These are phyloP conservation scores for Rutpela maculata DNA, from an alignment of 2,888 invertebrate genomes.

Conservation along the genomic window DNA sequence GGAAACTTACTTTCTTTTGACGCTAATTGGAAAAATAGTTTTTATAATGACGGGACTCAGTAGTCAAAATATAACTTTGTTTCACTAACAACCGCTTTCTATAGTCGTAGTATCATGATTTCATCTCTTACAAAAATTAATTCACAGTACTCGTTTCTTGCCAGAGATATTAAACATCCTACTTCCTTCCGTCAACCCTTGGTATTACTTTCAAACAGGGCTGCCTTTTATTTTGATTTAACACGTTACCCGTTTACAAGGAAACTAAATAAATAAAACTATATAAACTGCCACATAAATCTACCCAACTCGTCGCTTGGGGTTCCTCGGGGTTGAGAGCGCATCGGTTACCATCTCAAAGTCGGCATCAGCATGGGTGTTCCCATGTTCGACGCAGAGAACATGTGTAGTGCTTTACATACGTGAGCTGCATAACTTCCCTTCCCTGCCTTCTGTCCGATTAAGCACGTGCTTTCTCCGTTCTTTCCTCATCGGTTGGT, in stretches of 20 bases:
- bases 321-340: conserved; percentile 35
- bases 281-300: conserved; percentile 33
- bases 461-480: conserved; percentile 45
- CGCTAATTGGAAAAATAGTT: no score
- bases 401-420: conserved; percentile 57
- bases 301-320: conserved; percentile 4
- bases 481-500: conserved; percentile 8
- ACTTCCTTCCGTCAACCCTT: conserved; percentile 7
- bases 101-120: no score
- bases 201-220: neutral
- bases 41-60: no score
- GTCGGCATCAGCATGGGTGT: conserved; percentile 53
- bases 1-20: no score
- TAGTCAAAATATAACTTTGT: no score
- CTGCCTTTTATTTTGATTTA: conserved; percentile 26
- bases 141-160: neutral
- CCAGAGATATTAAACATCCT: neutral
- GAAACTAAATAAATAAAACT: conserved; percentile 27
- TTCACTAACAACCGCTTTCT: no score
- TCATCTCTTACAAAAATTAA: no score
- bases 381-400: conserved; percentile 43
- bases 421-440: conserved; percentile 41
- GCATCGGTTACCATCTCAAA: conserved; percentile 38
- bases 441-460: conserved; percentile 29
- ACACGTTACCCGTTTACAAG: conserved; percentile 18